Evolutionary conservation across 2,797 vertebrate species (phyloP), one percentile per base, ranked within the genome.

Genomic region (Mormyrus hasselquistii): DNA sequence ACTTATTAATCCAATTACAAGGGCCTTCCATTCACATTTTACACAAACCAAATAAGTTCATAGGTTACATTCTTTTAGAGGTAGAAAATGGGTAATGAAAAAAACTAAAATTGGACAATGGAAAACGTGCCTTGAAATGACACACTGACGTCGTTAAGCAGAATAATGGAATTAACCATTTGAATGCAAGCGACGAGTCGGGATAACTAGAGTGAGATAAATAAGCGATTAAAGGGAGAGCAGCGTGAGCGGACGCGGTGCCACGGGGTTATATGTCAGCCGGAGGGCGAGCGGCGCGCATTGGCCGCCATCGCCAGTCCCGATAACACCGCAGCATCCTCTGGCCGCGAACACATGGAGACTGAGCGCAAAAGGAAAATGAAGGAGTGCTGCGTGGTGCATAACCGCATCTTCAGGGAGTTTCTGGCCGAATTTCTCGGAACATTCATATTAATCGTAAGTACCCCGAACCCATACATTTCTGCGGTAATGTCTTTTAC

Each of bases 401-500:
- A 95, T 94, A 97, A 94, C 93, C 92, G 93, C 91, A 92, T 98
- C 92, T 93, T 95, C 89, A 98, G 97, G 95, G 98, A 99, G 96
- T 97, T 95, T 8, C 93, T 99, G 89, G 96, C 98, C 0, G 98
- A 99, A 93, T 97, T 98, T 94, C 95, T 99, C 92, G 98, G 97
- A 89, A 99, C 97, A 44, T 98, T 98, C 93, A 92, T 98, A 91
- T 82, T 99, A 94, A 97, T 99, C 91, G 98, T 99, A 96, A 99
- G 98, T 98, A 95, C 9, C 90, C 93, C 82, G 91, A 91, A 94
- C 12, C 4, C 29, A 93, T 85, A 16, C 59, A 10, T 22, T 76
- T 93, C 41, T 38, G 44, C 38, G 16, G n/a, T n/a, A 4, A 38
- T 34, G 10, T 19, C 29, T 91, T 22, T 90, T 92, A 93, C 92